Evolutionary conservation across 2,797 vertebrate species (phyloP).

Genomic region (Dromococcyx pavoninus): DNA sequence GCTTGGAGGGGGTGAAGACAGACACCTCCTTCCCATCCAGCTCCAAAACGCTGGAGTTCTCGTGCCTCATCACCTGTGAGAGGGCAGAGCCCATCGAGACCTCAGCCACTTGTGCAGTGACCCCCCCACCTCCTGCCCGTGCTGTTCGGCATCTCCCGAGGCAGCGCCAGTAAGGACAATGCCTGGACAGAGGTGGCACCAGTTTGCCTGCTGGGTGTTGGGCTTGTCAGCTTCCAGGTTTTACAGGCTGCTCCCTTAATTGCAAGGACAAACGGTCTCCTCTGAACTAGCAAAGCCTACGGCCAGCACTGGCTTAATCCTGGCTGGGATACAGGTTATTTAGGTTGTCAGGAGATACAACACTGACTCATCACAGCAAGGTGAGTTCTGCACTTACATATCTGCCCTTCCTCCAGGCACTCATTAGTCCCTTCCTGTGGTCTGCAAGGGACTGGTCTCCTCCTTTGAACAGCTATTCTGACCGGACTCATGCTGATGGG

Average conservation of each 20-base stretch:
- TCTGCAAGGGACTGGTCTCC: not conserved
- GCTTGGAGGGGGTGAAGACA: conserved; percentile 96
- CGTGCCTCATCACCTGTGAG: conserved; percentile 93
- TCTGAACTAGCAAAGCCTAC: not conserved
- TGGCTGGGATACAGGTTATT: not conserved
- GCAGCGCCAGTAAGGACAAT: not conserved
- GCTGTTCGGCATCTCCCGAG: not conserved
- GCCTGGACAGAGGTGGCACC: not conserved
- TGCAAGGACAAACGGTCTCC: not conserved
- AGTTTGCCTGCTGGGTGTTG: not conserved
- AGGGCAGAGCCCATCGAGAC: not conserved
- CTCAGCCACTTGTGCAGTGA: not conserved
- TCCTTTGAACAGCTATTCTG: not conserved
- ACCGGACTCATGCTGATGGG: not conserved
- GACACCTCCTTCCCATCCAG: conserved; percentile 96
- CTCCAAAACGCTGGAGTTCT: conserved; percentile 92
- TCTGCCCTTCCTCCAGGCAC: not conserved
- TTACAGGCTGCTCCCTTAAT: not conserved
- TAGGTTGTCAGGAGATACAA: not conserved
- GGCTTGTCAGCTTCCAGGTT: not conserved
- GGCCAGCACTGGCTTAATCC: not conserved
- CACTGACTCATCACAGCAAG: not conserved
- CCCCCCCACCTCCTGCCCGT: not conserved
- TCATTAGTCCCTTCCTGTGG: not conserved
- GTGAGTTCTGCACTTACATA: not conserved